Evolutionary conservation across 2,797 vertebrate genomes (phyloP).

Genomic region (Schizopygopsis pylzovi): DNA sequence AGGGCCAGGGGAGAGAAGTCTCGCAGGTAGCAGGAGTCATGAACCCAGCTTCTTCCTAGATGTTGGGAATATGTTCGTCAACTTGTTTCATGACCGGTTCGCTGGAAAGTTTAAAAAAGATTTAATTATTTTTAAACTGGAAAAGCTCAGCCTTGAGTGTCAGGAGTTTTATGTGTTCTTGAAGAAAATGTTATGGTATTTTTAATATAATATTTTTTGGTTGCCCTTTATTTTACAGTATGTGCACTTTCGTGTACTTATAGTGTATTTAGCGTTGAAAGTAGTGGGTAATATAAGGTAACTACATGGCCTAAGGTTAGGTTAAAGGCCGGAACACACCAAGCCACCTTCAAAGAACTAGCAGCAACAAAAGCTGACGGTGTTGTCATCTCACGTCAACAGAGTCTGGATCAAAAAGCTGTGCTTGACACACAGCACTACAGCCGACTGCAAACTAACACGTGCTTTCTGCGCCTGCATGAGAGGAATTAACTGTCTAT

Average conservation of each 20-base stretch:
- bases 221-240: too few relatives aligned
- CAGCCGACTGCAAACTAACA: neutral
- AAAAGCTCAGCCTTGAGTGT: too few relatives aligned
- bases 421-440: neutral
- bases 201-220: too few relatives aligned
- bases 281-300: neutral
- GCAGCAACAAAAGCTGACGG: neutral
- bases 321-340: neutral
- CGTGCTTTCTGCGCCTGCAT: neutral
- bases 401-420: neutral
- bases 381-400: neutral
- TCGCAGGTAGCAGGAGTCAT: constrained; percentile 54
- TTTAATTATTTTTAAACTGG: too few relatives aligned
- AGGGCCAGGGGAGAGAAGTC: constrained; percentile 56
- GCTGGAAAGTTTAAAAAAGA: too few relatives aligned
- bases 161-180: too few relatives aligned
- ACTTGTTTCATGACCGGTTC: too few relatives aligned
- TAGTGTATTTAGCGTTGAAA: too few relatives aligned
- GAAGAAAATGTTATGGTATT: too few relatives aligned
- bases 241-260: too few relatives aligned
- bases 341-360: neutral
- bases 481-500: neutral
- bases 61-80: too few relatives aligned
- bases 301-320: neutral
- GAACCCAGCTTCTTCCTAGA: too few relatives aligned